Percentiles rank a stretch among this genome's conserved stretches.
Conservation (phyloP, 2,888 invertebrate species). For the Oscheius sp. region DNA sequence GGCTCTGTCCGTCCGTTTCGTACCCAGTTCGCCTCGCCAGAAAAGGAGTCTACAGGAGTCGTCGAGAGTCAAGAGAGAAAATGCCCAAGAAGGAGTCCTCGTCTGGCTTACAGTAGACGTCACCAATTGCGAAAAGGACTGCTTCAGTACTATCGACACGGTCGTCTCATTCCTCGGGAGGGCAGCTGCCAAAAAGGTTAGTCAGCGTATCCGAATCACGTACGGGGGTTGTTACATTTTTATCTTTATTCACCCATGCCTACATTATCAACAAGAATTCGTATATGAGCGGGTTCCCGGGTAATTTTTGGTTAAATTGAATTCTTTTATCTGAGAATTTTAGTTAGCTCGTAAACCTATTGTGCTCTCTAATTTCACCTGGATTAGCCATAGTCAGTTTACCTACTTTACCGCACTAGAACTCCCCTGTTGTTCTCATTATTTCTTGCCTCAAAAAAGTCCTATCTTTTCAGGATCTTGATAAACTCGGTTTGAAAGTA, state of each 20-base stretch:
- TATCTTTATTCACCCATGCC: not conserved
- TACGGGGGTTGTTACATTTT: not conserved
- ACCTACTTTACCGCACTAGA: not conserved
- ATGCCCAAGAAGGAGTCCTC: conserved; percentile 38
- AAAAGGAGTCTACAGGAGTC: not conserved
- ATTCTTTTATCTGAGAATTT: not conserved
- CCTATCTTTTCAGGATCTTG: conserved; percentile 17
- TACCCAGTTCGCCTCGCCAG: conserved; percentile 7
- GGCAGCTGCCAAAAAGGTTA: conserved; percentile 55
- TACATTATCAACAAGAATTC: not conserved
- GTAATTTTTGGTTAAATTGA: no score
- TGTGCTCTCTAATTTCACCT: not conserved
- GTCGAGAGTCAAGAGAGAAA: conserved; percentile 6
- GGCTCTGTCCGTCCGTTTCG: conserved; percentile 29
- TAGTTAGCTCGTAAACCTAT: not conserved
- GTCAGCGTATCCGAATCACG: not conserved
- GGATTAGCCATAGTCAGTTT: not conserved
- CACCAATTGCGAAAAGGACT: conserved; percentile 44
- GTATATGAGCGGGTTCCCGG: no score
- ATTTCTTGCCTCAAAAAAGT: not conserved
- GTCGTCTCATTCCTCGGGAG: conserved; percentile 65
- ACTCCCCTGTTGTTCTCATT: not conserved
- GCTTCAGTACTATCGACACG: conserved; percentile 62
- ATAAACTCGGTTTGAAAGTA: conserved; percentile 21
- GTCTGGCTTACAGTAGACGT: conserved; percentile 57